A percentile compares a stretch with the other conserved stretches of the same genome.
Evolutionary conservation across 2,113 vertebrate species (phyloP).

Genomic region (Dermatemys mawii): DNA sequence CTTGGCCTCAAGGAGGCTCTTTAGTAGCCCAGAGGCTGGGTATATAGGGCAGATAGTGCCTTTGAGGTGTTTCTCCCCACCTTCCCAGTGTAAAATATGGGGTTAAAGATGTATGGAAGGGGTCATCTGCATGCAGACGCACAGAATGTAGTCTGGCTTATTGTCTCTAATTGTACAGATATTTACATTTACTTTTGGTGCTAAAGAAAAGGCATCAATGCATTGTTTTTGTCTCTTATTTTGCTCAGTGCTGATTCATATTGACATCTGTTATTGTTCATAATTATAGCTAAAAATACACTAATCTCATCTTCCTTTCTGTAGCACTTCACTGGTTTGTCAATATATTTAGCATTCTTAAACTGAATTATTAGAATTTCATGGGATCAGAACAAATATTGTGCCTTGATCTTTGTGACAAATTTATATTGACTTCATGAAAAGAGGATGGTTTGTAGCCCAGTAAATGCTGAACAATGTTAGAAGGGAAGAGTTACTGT

Average conservation of each 20-base stretch:
- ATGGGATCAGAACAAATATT: neutral
- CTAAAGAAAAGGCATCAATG: neutral
- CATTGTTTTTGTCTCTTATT: neutral
- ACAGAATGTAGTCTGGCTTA: neutral
- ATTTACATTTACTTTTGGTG: neutral
- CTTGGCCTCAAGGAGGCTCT: neutral
- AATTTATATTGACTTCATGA: neutral
- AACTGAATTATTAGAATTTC: neutral
- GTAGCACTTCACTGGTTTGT: neutral
- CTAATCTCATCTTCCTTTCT: rapidly evolving
- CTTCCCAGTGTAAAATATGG: no score
- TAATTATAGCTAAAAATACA: neutral
- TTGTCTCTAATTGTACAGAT: neutral
- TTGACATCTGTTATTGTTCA: neutral
- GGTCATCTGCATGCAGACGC: neutral
- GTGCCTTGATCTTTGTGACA: neutral
- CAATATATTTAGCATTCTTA: neutral
- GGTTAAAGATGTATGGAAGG: neutral
- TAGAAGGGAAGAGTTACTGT: neutral
- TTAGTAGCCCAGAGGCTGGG: neutral
- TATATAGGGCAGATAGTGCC: neutral
- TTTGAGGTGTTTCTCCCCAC: no score
- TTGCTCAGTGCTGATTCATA: neutral
- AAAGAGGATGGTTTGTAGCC: neutral
- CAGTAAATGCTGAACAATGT: neutral